These are phyloP conservation scores for Lucinisca nassula DNA, from an alignment of 2,888 invertebrate species.

Conservation along the genomic window DNA sequence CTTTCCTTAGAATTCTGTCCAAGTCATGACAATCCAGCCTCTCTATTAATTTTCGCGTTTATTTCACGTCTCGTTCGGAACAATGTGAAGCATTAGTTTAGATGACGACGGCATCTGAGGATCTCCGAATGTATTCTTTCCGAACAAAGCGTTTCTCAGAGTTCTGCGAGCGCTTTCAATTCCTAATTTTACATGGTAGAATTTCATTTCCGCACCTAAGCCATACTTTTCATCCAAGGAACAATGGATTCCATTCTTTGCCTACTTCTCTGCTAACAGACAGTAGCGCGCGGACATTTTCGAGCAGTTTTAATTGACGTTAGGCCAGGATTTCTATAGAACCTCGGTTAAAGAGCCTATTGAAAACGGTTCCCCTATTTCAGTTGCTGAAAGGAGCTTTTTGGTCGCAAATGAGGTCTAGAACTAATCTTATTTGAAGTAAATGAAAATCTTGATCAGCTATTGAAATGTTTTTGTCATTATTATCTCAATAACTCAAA, in stretches of 20 bases:
- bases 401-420: slow-evolving; percentile 15
- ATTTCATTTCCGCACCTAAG: slow-evolving; percentile 15
- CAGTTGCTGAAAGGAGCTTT: slow-evolving; percentile 4
- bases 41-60: background rate
- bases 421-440: slow-evolving; percentile 47
- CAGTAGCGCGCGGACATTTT: slow-evolving; percentile 14
- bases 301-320: slow-evolving; percentile 17
- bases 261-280: slow-evolving; percentile 2
- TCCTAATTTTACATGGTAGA: slow-evolving; percentile 15
- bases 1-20: too few relatives aligned
- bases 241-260: slow-evolving; percentile 1
- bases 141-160: slow-evolving; percentile 4
- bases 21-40: too few relatives aligned
- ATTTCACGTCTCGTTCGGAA: background rate
- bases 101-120: slow-evolving; percentile 1
- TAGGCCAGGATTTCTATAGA: slow-evolving; percentile 13
- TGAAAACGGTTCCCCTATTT: slow-evolving; percentile 12
- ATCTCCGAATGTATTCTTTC: slow-evolving; percentile 2
- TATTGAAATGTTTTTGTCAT: slow-evolving; percentile 65
- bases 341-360: slow-evolving; percentile 1
- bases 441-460: slow-evolving; percentile 68
- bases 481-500: slow-evolving; percentile 56
- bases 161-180: slow-evolving; percentile 10
- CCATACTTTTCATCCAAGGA: slow-evolving; percentile 10
- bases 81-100: background rate